These are phyloP conservation scores for Tauraco erythrolophus DNA, from an alignment of 2,113 vertebrate species.

Conservation along the genomic window DNA sequence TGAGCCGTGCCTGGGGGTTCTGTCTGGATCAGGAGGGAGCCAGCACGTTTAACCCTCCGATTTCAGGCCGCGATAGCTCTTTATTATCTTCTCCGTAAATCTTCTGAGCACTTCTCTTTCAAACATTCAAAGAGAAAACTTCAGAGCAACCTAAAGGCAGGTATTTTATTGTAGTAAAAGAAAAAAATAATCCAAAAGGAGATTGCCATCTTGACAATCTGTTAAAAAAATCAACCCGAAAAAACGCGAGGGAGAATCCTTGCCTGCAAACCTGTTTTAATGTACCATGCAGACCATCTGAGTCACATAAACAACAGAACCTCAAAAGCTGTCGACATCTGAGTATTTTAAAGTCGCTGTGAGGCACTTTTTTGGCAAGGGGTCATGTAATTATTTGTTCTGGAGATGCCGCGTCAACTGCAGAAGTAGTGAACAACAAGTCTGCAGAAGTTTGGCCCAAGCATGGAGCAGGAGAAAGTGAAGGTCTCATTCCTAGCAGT, in stretches of 20 bases:
- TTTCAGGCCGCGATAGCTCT: neutral
- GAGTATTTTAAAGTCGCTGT: neutral
- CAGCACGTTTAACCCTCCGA: neutral
- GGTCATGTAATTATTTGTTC: slow-evolving; percentile 19
- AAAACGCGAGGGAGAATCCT: neutral
- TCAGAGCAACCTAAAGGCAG: neutral
- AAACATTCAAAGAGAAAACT: neutral
- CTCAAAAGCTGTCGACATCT: neutral
- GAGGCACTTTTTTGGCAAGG: slow-evolving; percentile 2
- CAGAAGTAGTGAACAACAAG: neutral
- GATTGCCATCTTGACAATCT: neutral
- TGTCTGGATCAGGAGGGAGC: neutral
- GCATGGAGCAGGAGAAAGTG: neutral
- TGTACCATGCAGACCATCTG: neutral
- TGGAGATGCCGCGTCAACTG: neutral
- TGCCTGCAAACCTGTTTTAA: neutral
- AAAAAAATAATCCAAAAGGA: neutral
- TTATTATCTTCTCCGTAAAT: neutral
- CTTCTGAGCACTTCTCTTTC: neutral
- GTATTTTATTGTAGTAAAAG: neutral
- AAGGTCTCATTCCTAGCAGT: neutral
- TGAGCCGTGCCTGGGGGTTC: neutral
- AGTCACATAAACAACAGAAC: neutral
- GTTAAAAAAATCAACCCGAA: neutral
- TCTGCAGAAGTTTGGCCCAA: neutral